Base-by-base conservation (phyloP, 2,888 invertebrate genomes). In the Neoascia interrupta region DNA sequence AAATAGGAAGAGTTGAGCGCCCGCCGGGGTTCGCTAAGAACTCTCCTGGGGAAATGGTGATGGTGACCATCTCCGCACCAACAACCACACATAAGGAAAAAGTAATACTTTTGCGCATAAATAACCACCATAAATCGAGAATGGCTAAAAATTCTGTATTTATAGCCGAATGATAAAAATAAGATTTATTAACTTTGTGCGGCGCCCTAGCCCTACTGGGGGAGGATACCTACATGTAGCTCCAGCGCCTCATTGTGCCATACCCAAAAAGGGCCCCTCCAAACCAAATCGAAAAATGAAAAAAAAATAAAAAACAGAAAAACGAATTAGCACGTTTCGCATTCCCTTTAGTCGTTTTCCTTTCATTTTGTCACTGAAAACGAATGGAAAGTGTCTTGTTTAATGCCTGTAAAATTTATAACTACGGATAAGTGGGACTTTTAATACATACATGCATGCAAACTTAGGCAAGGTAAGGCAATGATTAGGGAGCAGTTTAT, bases 61-160 rank as follows among this genome's bases (percentile, higher is more conserved):
- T 70, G 58, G 72, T 64, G 63, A 64, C 76, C 70, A 76, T 76
- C 76, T 76, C 76, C 64, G 45, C 64, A 64, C 63, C 76, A 72
- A 72, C 80, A 80, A 75, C 80, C 66, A 31, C 68, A 72, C 70
- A 81, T 80, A 80, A 81, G 81, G 70, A 81, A 75, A 81, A 80
- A 80, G 74, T 80, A 74, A 70, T 73, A 74, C 81, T 85, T 86
- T 84, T 85, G 85, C 85, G 87, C 87, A 88, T 88, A 88, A 88
- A 88, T 88, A 88, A 88, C 87, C 87, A 86, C 86, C 88, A 88
- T 88, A 88, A 88, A 88, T 88, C 86, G 88, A 86, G 86, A 86
- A 87, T 86, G 88, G 87, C 87, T 88, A 87, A 88, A 88, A 88
- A 87, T 87, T 87, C 88, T 87, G 87, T 88, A 88, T 88, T 88